These are phyloP conservation scores for Lottia gigantea DNA, from an alignment of 2,888 invertebrate species.

Conservation along the genomic window DNA sequence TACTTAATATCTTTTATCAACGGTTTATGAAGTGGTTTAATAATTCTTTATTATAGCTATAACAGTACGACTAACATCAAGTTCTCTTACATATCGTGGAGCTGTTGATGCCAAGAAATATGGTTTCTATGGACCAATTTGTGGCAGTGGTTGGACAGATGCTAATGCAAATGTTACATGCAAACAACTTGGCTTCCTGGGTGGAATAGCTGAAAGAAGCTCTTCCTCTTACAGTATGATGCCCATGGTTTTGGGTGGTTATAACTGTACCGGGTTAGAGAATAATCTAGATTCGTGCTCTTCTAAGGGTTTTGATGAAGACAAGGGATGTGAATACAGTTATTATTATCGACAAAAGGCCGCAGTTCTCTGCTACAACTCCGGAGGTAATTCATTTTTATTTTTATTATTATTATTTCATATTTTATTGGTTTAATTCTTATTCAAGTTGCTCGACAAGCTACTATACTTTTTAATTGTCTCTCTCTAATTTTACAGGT, in stretches of 20 bases:
- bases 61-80: too few species aligned
- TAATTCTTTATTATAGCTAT: too few species aligned
- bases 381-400: constrained; percentile 32
- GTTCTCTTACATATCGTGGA: constrained; percentile 57
- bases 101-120: constrained; percentile 77
- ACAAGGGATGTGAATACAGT: constrained; percentile 35
- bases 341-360: constrained; percentile 34
- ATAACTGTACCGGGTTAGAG: constrained; percentile 41
- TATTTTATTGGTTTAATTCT: too few species aligned
- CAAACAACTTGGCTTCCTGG: constrained; percentile 14
- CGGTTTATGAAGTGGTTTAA: too few species aligned
- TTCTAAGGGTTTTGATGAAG: constrained; percentile 39
- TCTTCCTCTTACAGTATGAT: not conserved
- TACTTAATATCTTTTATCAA: too few species aligned
- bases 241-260: constrained; percentile 46
- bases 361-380: constrained; percentile 48
- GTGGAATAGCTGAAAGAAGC: constrained; percentile 13
- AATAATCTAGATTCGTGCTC: constrained; percentile 39
- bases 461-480: too few species aligned
- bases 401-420: too few species aligned
- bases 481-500: constrained; percentile 31
- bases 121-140: constrained; percentile 78
- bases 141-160: constrained; percentile 51
- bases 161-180: constrained; percentile 38
- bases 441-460: too few species aligned